Evolutionary conservation across 2,888 invertebrate genomes (phyloP).

Genomic region (Acrocyrtus sp.): DNA sequence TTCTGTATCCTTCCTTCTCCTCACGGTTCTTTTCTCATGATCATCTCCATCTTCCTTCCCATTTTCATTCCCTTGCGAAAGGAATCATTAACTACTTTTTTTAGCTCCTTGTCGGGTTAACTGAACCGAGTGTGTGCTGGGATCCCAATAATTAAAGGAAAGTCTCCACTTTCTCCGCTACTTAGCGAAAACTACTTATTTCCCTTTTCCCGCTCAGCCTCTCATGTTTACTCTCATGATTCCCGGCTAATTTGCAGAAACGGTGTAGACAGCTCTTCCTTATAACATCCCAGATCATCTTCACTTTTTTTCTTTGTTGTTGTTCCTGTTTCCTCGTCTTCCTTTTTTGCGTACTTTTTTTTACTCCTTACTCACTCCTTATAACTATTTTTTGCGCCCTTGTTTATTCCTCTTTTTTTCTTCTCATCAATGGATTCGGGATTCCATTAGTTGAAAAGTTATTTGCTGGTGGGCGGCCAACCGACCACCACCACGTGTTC

Average conservation of each 20-base stretch:
- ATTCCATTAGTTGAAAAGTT: constrained; percentile 22
- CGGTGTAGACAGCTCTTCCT: background rate
- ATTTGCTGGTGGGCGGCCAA: constrained; percentile 38
- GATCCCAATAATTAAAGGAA: constrained; percentile 63
- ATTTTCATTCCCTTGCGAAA: constrained; percentile 31
- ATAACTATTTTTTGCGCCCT: background rate
- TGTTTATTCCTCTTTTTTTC: too few species aligned
- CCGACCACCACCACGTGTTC: constrained; percentile 42
- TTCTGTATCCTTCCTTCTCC: too few species aligned
- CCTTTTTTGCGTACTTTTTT: constrained; percentile 12
- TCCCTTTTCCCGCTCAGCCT: constrained; percentile 27
- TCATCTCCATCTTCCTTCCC: too few species aligned
- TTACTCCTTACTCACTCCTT: background rate
- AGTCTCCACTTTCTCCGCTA: constrained; percentile 48
- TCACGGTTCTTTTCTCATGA: too few species aligned
- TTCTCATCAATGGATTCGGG: constrained; percentile 38
- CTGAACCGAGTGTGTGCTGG: constrained; percentile 56
- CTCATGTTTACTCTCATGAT: constrained; percentile 63
- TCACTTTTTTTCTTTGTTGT: constrained; percentile 18
- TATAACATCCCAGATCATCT: constrained; percentile 39
- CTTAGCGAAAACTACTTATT: constrained; percentile 3
- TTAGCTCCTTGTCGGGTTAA: constrained; percentile 62
- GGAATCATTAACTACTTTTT: constrained; percentile 63
- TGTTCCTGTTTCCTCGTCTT: constrained; percentile 1
- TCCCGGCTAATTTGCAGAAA: constrained; percentile 59